Evolutionary conservation across 2,888 invertebrate species (phyloP).

Genomic region (Druceiella hillmani): DNA sequence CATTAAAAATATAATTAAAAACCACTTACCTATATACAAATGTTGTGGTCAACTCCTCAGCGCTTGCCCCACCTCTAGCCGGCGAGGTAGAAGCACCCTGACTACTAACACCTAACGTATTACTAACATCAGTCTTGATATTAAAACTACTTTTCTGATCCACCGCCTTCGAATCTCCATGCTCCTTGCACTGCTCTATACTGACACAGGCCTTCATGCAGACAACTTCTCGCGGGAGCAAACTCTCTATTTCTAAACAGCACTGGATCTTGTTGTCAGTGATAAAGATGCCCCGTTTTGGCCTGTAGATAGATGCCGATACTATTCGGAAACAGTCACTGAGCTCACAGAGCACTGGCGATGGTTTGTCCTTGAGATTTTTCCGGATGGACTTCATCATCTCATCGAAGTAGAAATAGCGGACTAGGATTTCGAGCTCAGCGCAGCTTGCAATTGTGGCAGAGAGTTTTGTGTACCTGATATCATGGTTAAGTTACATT

Average conservation of each 20-base stretch:
- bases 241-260: conserved; percentile 37
- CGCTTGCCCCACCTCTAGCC: too few species aligned
- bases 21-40: too few species aligned
- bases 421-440: conserved; percentile 67
- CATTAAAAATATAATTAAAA: too few species aligned
- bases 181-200: conserved; percentile 50
- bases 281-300: conserved; percentile 47
- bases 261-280: conserved; percentile 44
- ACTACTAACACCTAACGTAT: too few species aligned
- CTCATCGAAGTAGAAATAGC: conserved; percentile 76
- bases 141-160: conserved; percentile 37
- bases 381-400: conserved; percentile 64
- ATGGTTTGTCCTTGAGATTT: conserved; percentile 37
- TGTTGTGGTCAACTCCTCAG: too few species aligned
- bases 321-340: conserved; percentile 53
- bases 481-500: too few species aligned
- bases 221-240: conserved; percentile 58
- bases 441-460: conserved; percentile 73
- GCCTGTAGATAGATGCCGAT: conserved; percentile 49
- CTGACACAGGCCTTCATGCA: conserved; percentile 61
- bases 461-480: conserved; percentile 70
- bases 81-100: too few species aligned
- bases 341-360: conserved; percentile 49
- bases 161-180: conserved; percentile 30
- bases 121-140: conserved; percentile 49